Conservation (phyloP, 1,140 invertebrate species). For the Dinothrombium tinctorium region DNA sequence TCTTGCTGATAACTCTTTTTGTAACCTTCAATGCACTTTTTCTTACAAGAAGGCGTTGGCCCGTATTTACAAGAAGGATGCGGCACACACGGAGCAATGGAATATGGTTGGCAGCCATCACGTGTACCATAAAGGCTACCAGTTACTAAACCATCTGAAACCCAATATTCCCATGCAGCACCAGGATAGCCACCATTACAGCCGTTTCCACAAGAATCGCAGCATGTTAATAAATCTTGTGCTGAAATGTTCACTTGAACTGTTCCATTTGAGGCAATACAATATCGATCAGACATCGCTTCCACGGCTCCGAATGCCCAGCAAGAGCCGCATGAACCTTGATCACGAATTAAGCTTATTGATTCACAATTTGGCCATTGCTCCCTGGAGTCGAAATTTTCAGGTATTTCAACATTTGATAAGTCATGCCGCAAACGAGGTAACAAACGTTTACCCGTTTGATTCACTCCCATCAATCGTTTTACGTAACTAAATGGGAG, state of each 20-base stretch:
- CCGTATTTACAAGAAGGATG: conserved; percentile 40
- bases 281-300: conserved; percentile 71
- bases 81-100: conserved; percentile 62
- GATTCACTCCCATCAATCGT: conserved; percentile 37
- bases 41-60: conserved; percentile 37
- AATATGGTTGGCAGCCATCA: conserved; percentile 55
- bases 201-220: conserved; percentile 40
- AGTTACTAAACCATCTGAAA: conserved; percentile 46
- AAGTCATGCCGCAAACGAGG: conserved; percentile 20
- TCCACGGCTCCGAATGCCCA: conserved; percentile 77
- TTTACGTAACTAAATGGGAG: conserved; percentile 29
- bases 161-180: conserved; percentile 66
- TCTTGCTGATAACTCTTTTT: conserved; percentile 37
- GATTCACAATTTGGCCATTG: conserved; percentile 61
- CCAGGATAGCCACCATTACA: conserved; percentile 54
- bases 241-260: conserved; percentile 50
- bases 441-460: conserved; percentile 25
- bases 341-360: conserved; percentile 53
- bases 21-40: conserved; percentile 26
- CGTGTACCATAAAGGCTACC: conserved; percentile 47
- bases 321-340: conserved; percentile 26
- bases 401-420: conserved; percentile 28
- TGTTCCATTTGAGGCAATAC: conserved; percentile 52
- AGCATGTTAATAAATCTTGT: conserved; percentile 67
- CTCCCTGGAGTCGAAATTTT: conserved; percentile 47